Conservation (phyloP, 2,797 vertebrate genomes). For the Centropyge bicolor region DNA sequence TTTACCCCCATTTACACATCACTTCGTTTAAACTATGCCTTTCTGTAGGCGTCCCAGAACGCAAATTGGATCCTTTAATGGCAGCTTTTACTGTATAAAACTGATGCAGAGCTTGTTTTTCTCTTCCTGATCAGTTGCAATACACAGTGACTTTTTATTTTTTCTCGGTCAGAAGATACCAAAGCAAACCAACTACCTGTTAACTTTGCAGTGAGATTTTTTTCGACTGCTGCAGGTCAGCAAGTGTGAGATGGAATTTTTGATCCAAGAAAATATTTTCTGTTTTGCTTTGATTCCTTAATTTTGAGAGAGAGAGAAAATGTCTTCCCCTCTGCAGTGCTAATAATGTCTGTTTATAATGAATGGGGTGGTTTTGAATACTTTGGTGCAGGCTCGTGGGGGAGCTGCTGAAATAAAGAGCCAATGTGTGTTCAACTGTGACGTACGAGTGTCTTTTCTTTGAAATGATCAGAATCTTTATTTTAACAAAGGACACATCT, state of each 20-base stretch:
- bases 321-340: slow-evolving; percentile 35
- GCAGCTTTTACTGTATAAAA: background rate
- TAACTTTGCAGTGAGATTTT: slow-evolving; percentile 65
- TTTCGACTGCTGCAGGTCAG: slow-evolving; percentile 75
- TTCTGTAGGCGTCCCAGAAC: slow-evolving; percentile 3
- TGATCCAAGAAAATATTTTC: background rate
- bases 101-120: background rate
- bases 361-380: slow-evolving; percentile 39
- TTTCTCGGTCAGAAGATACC: slow-evolving; percentile 43
- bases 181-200: slow-evolving; percentile 75
- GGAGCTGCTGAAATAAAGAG: slow-evolving; percentile 77
- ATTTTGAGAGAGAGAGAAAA: slow-evolving; percentile 15
- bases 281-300: slow-evolving; percentile 47
- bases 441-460: background rate
- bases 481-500: no score
- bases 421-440: slow-evolving; percentile 45
- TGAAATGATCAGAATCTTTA: background rate
- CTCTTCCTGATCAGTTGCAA: slow-evolving; percentile 26
- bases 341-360: slow-evolving; percentile 12
- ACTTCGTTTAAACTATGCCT: slow-evolving; percentile 12
- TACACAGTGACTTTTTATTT: slow-evolving; percentile 6
- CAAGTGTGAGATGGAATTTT: slow-evolving; percentile 42
- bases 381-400: slow-evolving; percentile 56
- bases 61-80: slow-evolving; percentile 36
- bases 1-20: background rate